Evolutionary conservation across 1,140 invertebrate genomes (phyloP), one percentile per base, ranked within the genome.

Genomic region (Sitophilus oryzae): DNA sequence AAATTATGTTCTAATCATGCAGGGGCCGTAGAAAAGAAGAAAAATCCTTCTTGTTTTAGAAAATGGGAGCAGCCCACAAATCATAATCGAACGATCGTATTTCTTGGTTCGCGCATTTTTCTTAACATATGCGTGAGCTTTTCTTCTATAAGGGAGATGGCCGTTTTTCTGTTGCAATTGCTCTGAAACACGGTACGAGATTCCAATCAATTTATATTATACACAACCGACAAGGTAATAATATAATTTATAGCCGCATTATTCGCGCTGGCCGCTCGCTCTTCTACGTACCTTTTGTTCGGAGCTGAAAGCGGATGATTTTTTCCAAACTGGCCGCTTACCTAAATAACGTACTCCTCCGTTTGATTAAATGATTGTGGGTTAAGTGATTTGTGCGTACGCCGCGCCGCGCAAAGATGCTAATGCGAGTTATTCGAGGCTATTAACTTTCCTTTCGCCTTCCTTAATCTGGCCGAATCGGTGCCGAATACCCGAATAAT

Each of bases 201-300:
- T 69, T 70, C 68, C 68, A 68, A 69, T 69, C 67, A 68, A 70
- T 70, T 69, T 70, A 70, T 70, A 66, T 70, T 67, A 69, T 70
- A 70, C 65, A 66, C 66, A 60, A 59, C 66, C 59, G 68, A 70
- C 68, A 70, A 69, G 68, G 67, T 70, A 70, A 70, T 70, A 70
- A 70, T 69, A 70, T 70, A 70, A 70, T 70, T 70, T 70, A 70
- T 70, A 48, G 68, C 58, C 51, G 68, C 61, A 68, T 70, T 70
- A 68, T 70, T 63, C 63, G 51, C 49, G 58, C 58, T 58, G 44
- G n/a, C n/a, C n/a, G n/a, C 43, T 42, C 61, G 57, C 59, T 55
- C 41, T 36, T 59, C 62, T 65, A 63, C 64, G 64, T 64, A 58
- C 58, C 64, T 66, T 66, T 66, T 66, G 65, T 66, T 65, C 61